Evolutionary conservation across 2,797 vertebrate genomes (phyloP), one percentile per base, ranked within the genome.

Genomic region (Enteromius argenteus): DNA sequence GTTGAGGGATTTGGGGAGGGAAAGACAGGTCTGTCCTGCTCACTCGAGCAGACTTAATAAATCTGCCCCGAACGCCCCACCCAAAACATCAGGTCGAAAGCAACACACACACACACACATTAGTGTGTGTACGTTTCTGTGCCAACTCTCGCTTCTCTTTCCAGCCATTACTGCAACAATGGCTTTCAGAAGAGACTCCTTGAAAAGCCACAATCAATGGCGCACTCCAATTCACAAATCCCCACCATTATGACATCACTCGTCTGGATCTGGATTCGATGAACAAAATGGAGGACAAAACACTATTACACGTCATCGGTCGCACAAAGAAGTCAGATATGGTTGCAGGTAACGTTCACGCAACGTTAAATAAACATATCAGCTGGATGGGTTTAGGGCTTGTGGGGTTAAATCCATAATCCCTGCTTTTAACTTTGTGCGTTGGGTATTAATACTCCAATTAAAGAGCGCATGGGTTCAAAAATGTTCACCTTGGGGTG

Each of bases 21-120:
- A 93, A 93, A 93, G 91, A 89, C 91, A 92, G 91, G 92, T 92
- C 91, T 92, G 92, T 92, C 91, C 93, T 95, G 91, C 94, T 95
- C 93, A 94, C 94, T 95, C 91, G 92, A 95, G 93, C 92, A 93
- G 93, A 90, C 90, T 94, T 94, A 92, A 94, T 94, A 94, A 93
- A 93, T 91, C 90, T 90, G 91, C 90, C 92, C 92, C 89, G 86
- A 90, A 90, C 89, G 91, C 92, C 91, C 93, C 92, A 90, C 91
- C 92, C 90, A 90, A 92, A 88, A 90, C 91, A 92, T 91, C 90
- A 94, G 91, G 92, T 92, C 91, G 90, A 90, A 89, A 91, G 92
- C 88, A 91, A 94, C 93, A 90, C 79, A 81, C 51, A 72, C 35
- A 72, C 35, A 46, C 23, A 46, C 42, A 46, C 14, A 19, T 27